phyloP scores from a whole-genome alignment of 1,140 invertebrate species.

The Sogatella furcifera region DNA sequence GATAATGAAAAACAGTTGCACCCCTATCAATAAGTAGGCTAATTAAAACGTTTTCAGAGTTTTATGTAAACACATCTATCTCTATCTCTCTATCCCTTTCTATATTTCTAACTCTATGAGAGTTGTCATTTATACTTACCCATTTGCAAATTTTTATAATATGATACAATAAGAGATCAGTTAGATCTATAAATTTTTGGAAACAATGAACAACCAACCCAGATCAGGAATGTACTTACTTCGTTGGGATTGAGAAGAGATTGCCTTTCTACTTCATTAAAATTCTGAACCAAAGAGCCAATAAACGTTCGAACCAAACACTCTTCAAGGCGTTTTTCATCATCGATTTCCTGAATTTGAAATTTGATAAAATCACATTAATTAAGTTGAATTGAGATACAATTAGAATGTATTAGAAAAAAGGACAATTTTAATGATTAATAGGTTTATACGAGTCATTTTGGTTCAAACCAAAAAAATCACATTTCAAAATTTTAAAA shows the following conservation, averaged over 20 bases:
- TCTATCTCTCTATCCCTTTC: too few relatives aligned
- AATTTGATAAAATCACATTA: background rate
- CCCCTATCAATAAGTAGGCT: too few relatives aligned
- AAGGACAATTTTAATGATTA: too few relatives aligned
- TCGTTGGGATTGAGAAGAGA: conserved; percentile 24
- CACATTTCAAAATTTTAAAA: too few relatives aligned
- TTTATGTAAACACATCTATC: too few relatives aligned
- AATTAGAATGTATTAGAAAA: too few relatives aligned
- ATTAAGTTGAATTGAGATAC: too few relatives aligned
- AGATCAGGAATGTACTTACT: conserved; percentile 13
- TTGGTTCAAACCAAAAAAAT: background rate
- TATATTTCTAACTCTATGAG: background rate
- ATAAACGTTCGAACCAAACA: conserved; percentile 18
- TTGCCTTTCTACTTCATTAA: background rate
- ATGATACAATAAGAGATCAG: background rate
- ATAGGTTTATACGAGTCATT: too few relatives aligned
- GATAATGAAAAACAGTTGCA: too few relatives aligned
- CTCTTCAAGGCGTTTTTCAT: conserved; percentile 18
- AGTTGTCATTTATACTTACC: too few relatives aligned
- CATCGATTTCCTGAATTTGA: conserved; percentile 15
- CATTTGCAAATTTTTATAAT: too few relatives aligned
- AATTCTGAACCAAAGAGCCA: conserved; percentile 1
- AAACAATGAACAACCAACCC: background rate
- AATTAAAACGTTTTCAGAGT: too few relatives aligned
- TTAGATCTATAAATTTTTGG: background rate